phyloP scores from a whole-genome alignment of 2,113 vertebrate species.

The Hirundichthys speculiger region DNA sequence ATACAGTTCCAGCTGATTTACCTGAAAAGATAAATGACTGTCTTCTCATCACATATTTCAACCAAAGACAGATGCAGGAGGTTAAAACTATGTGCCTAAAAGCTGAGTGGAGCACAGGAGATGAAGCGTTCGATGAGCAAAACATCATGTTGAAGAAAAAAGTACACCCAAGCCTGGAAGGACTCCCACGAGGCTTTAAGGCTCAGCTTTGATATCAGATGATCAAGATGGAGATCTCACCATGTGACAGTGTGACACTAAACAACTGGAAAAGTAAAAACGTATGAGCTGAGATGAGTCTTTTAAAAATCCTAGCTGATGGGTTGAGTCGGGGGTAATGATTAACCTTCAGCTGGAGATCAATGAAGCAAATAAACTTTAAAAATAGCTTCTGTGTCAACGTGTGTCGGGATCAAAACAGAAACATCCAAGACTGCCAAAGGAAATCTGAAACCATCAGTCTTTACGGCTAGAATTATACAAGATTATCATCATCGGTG shows the following conservation, averaged over 20 bases:
- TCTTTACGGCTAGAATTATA: too few relatives aligned
- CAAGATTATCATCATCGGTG: too few relatives aligned
- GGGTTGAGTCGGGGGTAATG: conserved; percentile 15
- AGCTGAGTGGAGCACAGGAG: too few relatives aligned
- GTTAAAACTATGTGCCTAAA: too few relatives aligned
- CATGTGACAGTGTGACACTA: too few relatives aligned
- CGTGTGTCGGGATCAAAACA: neutral
- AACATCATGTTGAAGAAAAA: neutral
- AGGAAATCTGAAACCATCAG: neutral
- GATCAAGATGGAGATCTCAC: neutral
- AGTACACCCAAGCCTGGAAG: neutral
- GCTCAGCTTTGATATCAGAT: neutral
- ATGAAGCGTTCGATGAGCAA: neutral
- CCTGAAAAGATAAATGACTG: too few relatives aligned
- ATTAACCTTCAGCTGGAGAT: conserved; percentile 42
- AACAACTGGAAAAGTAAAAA: neutral
- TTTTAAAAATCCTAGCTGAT: neutral
- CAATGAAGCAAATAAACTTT: conserved; percentile 42
- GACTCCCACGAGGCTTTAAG: too few relatives aligned
- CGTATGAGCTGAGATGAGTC: too few relatives aligned
- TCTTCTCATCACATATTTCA: too few relatives aligned
- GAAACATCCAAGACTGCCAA: too few relatives aligned
- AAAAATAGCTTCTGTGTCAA: conserved; percentile 51
- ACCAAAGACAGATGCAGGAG: too few relatives aligned
- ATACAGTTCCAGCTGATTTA: too few relatives aligned